Evolutionary conservation across 2,797 vertebrate genomes (phyloP).

Genomic region (Muscicapa striata): DNA sequence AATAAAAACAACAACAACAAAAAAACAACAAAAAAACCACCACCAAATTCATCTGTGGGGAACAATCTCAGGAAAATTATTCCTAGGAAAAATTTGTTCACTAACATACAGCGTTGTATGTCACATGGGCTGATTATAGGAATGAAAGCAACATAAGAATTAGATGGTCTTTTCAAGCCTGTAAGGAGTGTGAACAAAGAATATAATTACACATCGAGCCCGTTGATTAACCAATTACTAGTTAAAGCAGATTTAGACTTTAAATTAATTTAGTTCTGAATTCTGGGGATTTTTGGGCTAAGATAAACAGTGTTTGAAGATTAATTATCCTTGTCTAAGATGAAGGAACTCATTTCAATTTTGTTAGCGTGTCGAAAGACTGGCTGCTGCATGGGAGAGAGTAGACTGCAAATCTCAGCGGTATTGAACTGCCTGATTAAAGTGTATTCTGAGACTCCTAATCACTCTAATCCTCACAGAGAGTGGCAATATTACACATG

Average conservation of each 20-base stretch:
- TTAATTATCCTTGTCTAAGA: conserved; percentile 79
- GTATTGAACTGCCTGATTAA: conserved; percentile 58
- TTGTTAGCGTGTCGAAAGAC: conserved; percentile 52
- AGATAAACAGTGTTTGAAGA: conserved; percentile 82
- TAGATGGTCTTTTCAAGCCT: conserved; percentile 79
- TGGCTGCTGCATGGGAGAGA: conserved; percentile 11
- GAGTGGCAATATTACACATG: conserved; percentile 1
- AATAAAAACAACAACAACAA: too few relatives aligned
- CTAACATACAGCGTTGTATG: conserved; percentile 55
- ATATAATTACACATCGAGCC: conserved; percentile 78
- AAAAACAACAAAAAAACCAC: neutral
- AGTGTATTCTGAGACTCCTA: conserved; percentile 54
- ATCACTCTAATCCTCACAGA: conserved; percentile 62
- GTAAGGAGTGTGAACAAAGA: conserved; percentile 76
- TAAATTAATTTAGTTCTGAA: conserved; percentile 81
- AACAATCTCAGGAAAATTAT: conserved; percentile 31
- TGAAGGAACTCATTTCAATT: conserved; percentile 76
- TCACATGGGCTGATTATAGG: conserved; percentile 75
- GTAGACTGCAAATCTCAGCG: conserved; percentile 60
- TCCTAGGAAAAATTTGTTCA: conserved; percentile 33
- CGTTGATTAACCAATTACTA: conserved; percentile 82
- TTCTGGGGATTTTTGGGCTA: conserved; percentile 72
- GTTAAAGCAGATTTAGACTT: conserved; percentile 79
- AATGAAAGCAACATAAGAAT: conserved; percentile 76
- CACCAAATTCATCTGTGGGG: neutral